phyloP scores from a whole-genome alignment of 2,113 vertebrate species.

The Lepidothrix coronata region DNA sequence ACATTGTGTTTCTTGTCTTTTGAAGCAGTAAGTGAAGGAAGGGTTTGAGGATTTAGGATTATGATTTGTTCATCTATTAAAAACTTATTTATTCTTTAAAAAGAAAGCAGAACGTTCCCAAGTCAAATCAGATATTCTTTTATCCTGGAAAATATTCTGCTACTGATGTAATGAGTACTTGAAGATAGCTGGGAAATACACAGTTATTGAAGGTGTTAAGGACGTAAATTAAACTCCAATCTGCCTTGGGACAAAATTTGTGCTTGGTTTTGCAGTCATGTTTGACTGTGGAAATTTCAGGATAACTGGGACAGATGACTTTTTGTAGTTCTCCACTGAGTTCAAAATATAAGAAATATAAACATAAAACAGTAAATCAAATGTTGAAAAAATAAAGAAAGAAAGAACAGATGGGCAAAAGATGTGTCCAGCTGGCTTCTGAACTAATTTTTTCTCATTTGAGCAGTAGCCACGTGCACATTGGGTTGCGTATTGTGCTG shows the following conservation, averaged over 20 bases:
- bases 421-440: constrained; percentile 44
- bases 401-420: constrained; percentile 13
- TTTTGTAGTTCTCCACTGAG: background rate
- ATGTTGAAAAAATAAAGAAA: constrained; percentile 41
- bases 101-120: background rate
- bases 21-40: background rate
- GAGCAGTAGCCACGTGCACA: background rate
- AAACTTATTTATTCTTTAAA: background rate
- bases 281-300: background rate
- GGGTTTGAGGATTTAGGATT: background rate
- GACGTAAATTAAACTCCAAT: background rate
- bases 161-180: background rate
- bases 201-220: background rate
- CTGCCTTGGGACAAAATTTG: background rate
- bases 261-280: background rate
- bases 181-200: background rate
- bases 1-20: background rate
- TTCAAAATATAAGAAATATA: constrained; percentile 3
- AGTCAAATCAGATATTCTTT: background rate
- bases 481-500: background rate
- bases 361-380: constrained; percentile 44
- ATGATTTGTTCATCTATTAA: background rate
- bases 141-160: background rate
- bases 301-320: background rate
- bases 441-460: background rate